These are phyloP conservation scores for Prionailurus viverrinus DNA, from an alignment of 2,113 vertebrate species.

Conservation along the genomic window DNA sequence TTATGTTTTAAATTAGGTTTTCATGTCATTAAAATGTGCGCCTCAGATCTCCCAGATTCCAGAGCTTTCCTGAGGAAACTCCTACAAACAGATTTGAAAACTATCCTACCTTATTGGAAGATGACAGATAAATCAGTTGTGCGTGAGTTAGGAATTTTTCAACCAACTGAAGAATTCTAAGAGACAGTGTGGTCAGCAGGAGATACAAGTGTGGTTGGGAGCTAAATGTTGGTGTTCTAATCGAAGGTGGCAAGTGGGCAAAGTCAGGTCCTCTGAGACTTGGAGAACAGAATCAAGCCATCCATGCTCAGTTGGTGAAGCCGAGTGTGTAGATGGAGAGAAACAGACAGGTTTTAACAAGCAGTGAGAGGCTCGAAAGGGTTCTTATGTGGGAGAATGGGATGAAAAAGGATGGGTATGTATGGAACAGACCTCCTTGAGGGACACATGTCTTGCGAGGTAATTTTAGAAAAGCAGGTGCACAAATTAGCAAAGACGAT, in stretches of 20 bases:
- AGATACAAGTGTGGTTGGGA: neutral
- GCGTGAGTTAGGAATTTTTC: neutral
- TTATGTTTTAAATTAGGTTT: conserved; percentile 47
- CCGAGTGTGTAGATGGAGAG: neutral
- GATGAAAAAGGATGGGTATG: neutral
- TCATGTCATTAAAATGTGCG: neutral
- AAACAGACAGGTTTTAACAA: neutral
- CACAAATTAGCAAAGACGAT: conserved; percentile 32
- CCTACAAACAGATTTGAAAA: conserved; percentile 19
- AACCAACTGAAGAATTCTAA: neutral
- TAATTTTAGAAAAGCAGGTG: conserved; percentile 54
- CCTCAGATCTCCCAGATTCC: neutral
- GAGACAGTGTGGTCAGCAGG: neutral
- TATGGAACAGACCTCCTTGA: neutral
- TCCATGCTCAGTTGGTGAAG: conserved; percentile 40
- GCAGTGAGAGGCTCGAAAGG: neutral
- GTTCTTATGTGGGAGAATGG: neutral
- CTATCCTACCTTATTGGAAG: neutral
- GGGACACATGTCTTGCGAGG: neutral
- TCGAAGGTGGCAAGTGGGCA: neutral
- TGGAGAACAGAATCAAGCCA: conserved; percentile 14
- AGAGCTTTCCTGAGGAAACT: conserved; percentile 13
- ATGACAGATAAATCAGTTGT: neutral
- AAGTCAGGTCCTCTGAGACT: neutral
- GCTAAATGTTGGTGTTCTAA: neutral